Evolutionary conservation across 1,140 invertebrate genomes (phyloP).

Genomic region (Parasteatoda tepidariorum): DNA sequence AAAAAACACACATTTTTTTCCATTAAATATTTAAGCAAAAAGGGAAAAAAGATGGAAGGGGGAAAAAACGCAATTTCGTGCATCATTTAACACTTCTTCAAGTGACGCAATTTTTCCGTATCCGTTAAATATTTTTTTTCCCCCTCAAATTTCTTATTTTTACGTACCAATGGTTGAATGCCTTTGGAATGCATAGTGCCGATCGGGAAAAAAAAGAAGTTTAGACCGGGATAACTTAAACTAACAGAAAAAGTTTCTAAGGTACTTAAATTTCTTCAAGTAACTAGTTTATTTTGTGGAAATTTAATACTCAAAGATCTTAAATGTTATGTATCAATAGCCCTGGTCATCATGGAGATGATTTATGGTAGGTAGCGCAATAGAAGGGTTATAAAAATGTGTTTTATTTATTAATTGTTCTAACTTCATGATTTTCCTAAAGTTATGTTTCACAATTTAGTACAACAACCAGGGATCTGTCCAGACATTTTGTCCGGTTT

Average conservation of each 20-base stretch:
- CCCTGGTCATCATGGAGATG: too few relatives aligned
- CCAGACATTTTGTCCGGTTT: too few relatives aligned
- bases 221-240: not conserved
- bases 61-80: not conserved
- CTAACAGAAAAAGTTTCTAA: not conserved
- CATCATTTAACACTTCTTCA: conserved; percentile 22
- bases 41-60: not conserved
- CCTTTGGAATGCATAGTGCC: not conserved
- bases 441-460: too few relatives aligned
- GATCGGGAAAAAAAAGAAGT: not conserved
- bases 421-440: too few relatives aligned
- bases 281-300: too few relatives aligned
- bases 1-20: not conserved
- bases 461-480: too few relatives aligned
- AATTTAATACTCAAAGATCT: too few relatives aligned
- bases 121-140: not conserved
- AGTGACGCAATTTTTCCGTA: not conserved
- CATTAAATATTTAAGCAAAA: not conserved
- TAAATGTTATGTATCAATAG: too few relatives aligned
- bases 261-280: too few relatives aligned
- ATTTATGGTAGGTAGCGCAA: too few relatives aligned
- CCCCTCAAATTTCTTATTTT: not conserved
- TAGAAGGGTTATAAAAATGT: too few relatives aligned
- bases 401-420: too few relatives aligned
- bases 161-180: not conserved